Evolutionary conservation across 1,140 invertebrate species (phyloP).

Genomic region (Carposina sasakii): DNA sequence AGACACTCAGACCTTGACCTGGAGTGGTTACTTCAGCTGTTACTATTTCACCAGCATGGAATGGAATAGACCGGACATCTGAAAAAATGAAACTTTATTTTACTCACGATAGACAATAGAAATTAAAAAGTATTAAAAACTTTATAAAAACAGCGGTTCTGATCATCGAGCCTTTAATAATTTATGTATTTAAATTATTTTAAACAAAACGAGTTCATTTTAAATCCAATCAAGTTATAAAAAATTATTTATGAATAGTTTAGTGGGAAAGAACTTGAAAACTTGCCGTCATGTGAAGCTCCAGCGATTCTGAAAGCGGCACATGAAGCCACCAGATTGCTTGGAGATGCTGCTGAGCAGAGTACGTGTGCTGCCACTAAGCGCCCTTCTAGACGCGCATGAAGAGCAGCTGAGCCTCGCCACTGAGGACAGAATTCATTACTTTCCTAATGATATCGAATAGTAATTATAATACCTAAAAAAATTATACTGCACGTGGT

Average conservation of each 20-base stretch:
- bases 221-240: no score
- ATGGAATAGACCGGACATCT: conserved; percentile 65
- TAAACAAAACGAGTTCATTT: no score
- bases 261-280: no score
- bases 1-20: conserved; percentile 51
- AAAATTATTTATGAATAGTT: no score
- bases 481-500: no score
- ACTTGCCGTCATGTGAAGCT: conserved; percentile 52
- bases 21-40: conserved; percentile 40
- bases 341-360: conserved; percentile 44
- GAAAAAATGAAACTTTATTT: no score
- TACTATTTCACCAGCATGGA: conserved; percentile 55
- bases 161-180: no score
- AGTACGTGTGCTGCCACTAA: conserved; percentile 56
- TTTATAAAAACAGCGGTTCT: no score
- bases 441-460: not conserved
- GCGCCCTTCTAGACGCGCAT: conserved; percentile 50
- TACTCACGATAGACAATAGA: no score
- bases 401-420: conserved; percentile 55
- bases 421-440: conserved; percentile 40
- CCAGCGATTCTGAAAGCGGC: conserved; percentile 63
- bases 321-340: conserved; percentile 51
- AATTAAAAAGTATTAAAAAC: no score
- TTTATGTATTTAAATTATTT: no score
- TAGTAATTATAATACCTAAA: no score